These are phyloP conservation scores for Ammodytes dubius DNA, from an alignment of 2,113 vertebrate species.

Conservation along the genomic window DNA sequence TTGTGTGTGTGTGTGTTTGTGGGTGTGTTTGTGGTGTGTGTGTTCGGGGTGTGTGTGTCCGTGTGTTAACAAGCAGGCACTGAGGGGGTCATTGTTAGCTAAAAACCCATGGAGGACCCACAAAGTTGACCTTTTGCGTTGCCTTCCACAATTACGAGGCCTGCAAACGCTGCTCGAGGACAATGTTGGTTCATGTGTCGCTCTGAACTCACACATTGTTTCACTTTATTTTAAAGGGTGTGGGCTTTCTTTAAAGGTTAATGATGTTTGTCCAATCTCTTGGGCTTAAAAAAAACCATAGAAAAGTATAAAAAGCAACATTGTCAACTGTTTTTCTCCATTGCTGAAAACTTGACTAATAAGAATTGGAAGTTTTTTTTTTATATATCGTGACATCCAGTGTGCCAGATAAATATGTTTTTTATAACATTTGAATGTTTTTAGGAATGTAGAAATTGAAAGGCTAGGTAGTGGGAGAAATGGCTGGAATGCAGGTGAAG, in stretches of 20 bases:
- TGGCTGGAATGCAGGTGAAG: slow-evolving; percentile 68
- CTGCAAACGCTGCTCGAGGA: slow-evolving; percentile 7
- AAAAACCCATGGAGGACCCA: slow-evolving; percentile 65
- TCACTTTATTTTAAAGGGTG: background rate
- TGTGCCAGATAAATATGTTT: background rate
- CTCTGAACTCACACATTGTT: slow-evolving; percentile 17
- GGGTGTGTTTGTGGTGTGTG: slow-evolving; percentile 55
- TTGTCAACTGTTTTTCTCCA: background rate
- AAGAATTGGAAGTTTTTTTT: background rate
- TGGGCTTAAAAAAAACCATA: background rate
- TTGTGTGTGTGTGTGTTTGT: slow-evolving; percentile 53
- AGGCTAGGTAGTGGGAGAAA: slow-evolving; percentile 30
- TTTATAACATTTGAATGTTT: background rate
- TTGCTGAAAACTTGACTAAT: background rate
- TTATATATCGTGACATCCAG: background rate
- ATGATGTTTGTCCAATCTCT: slow-evolving; percentile 14
- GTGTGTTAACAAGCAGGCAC: slow-evolving; percentile 72
- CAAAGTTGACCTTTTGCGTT: slow-evolving; percentile 67
- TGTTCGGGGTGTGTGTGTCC: slow-evolving; percentile 38
- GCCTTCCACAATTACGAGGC: slow-evolving; percentile 56
- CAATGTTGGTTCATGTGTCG: slow-evolving; percentile 50
- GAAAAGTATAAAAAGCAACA: background rate
- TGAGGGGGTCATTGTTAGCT: slow-evolving; percentile 81
- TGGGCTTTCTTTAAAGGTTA: background rate
- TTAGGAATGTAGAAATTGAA: slow-evolving; percentile 18